Evolutionary conservation across 2,888 invertebrate species (phyloP).

Genomic region (Stegophylla sp.): DNA sequence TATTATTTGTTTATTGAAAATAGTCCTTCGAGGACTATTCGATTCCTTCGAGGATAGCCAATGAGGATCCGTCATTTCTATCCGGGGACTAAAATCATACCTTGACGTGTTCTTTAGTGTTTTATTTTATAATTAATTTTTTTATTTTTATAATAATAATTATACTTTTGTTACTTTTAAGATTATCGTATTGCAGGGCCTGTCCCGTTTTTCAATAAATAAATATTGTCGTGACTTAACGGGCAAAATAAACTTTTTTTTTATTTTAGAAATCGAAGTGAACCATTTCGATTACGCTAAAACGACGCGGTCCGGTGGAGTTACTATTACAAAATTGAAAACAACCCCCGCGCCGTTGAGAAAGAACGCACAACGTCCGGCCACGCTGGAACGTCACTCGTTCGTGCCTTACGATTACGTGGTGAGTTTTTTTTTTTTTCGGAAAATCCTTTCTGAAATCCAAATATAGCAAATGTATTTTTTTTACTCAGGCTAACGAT

Average conservation of each 20-base stretch:
- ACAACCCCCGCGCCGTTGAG: slow-evolving; percentile 40
- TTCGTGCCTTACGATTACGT: slow-evolving; percentile 46
- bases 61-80: too few species aligned
- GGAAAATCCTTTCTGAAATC: not conserved
- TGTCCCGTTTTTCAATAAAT: too few species aligned
- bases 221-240: too few species aligned
- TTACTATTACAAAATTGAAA: slow-evolving; percentile 49
- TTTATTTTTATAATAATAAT: too few species aligned
- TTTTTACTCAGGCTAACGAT: not conserved
- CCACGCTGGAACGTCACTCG: slow-evolving; percentile 49
- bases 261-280: slow-evolving; percentile 58
- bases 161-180: too few species aligned
- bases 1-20: too few species aligned
- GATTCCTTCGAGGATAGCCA: too few species aligned
- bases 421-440: slow-evolving; percentile 47
- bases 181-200: too few species aligned
- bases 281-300: slow-evolving; percentile 32
- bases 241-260: not conserved
- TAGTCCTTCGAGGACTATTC: too few species aligned
- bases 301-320: slow-evolving; percentile 54
- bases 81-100: too few species aligned
- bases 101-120: too few species aligned
- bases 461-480: not conserved
- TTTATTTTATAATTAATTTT: too few species aligned
- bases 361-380: slow-evolving; percentile 29